Conservation (phyloP, 2,113 vertebrate species). For the Euleptes europaea region DNA sequence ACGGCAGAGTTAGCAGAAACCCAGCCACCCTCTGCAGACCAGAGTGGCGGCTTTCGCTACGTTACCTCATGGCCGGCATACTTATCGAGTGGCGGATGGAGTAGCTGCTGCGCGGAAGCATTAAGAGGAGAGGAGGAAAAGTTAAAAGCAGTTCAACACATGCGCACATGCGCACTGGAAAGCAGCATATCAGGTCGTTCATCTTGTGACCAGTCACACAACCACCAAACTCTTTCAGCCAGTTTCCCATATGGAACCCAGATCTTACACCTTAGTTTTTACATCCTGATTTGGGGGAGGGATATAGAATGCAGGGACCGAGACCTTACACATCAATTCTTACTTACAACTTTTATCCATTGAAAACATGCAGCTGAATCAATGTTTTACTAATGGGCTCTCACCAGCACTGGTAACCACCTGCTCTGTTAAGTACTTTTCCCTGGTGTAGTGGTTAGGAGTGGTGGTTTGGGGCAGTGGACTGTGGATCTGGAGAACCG, state of each 20-base stretch:
- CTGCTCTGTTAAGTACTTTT: no score
- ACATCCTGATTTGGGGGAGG: not conserved
- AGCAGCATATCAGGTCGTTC: not conserved
- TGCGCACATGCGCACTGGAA: accelerated
- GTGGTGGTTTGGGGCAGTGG: no score
- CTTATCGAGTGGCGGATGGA: slow-evolving; percentile 99
- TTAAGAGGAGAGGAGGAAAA: slow-evolving; percentile 80
- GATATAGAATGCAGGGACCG: not conserved
- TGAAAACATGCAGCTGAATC: no score
- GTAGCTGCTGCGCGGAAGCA: slow-evolving; percentile 93
- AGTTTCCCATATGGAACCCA: no score
- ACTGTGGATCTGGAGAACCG: no score
- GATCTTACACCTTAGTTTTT: not conserved
- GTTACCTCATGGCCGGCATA: slow-evolving; percentile 99
- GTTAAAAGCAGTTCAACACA: slow-evolving; percentile 58
- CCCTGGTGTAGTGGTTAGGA: no score
- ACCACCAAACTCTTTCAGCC: no score
- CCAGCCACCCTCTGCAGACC: not conserved
- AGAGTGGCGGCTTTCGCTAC: slow-evolving; percentile 47
- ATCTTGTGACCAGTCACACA: no score
- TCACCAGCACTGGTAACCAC: not conserved
- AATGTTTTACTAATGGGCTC: no score
- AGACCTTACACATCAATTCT: not conserved
- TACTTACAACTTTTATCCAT: not conserved
- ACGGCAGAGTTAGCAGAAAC: not conserved